Evolutionary conservation across 1,140 invertebrate species (phyloP).

Genomic region (Prorops nasuta): DNA sequence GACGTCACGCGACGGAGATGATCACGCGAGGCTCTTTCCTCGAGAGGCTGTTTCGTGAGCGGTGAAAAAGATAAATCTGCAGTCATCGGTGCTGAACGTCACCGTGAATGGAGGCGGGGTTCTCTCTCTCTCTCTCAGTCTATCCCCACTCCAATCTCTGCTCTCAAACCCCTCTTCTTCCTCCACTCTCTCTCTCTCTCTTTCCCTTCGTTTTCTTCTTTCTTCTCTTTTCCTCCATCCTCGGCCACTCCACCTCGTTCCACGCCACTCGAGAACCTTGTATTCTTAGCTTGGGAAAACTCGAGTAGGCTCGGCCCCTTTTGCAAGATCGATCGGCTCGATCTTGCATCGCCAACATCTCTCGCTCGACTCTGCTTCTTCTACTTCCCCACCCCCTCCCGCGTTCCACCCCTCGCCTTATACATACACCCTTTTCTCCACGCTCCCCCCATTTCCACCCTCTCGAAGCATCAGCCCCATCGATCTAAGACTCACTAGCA

Average conservation of each 20-base stretch:
- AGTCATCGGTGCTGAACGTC: conserved; percentile 21
- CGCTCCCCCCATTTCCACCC: conserved; percentile 12
- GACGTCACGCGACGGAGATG: conserved; percentile 12
- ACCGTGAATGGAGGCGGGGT: background rate
- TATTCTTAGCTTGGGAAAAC: conserved; percentile 52
- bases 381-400: conserved; percentile 7
- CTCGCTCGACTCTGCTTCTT: conserved; percentile 6
- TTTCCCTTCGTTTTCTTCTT: conserved; percentile 11
- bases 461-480: conserved; percentile 2
- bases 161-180: conserved; percentile 6
- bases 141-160: conserved; percentile 11
- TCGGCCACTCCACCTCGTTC: conserved; percentile 42
- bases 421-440: no score
- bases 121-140: background rate
- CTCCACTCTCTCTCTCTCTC: conserved; percentile 13
- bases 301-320: conserved; percentile 41
- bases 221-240: background rate
- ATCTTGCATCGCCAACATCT: conserved; percentile 26
- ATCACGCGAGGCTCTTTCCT: conserved; percentile 1
- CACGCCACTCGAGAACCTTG: conserved; percentile 31
- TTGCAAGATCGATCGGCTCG: conserved; percentile 42
- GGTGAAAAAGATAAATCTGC: conserved; percentile 24
- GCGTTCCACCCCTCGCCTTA: conserved; percentile 17
- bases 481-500: conserved; percentile 1
- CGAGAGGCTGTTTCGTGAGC: conserved; percentile 3